Evolutionary conservation across 2,113 vertebrate genomes (phyloP), one percentile per base, ranked within the genome.

Genomic region (Pao palembangensis): DNA sequence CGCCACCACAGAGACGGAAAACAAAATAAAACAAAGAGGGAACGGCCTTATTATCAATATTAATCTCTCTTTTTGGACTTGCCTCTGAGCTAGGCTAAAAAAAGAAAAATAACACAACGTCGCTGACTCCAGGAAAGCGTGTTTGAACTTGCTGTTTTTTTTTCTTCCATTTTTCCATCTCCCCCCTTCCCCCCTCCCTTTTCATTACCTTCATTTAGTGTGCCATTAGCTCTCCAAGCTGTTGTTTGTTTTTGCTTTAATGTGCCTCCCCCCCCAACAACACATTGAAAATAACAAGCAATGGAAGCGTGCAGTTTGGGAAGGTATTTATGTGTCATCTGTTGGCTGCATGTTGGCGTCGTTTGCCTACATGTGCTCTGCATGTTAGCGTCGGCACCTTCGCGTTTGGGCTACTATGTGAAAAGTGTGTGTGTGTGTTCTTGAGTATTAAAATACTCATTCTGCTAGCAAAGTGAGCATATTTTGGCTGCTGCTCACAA

Each of bases 171-270:
- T 70, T 49, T 71, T 43, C 56, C 52, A 17, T 50, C 68, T 38
- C 49, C 55, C 49, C 16, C 49, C 57, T 64, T 48, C 49, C 16
- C 49, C 57, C 61, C 61, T 64, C 62, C 69, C 64, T 44, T 55
- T 67, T 80, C 76, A 58, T 70, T 67, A 76, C 69, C 75, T 78
- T 82, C 72, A 71, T 87, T 85, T 73, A 80, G 74, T 48, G 42
- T 82, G 73, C 74, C 81, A 84, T 87, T 87, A 85, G 77, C 79
- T 82, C 75, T 71, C 77, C 83, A 85, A 85, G 85, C 85, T 87
- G 85, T 85, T 87, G 83, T 87, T 87, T 87, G 80, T 83, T 84
- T 87, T 73, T 58, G 64, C 81, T 84, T 83, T 82, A 80, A 87
- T 83, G 78, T 82, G 61, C 18, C 80, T 79, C 79, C 76, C 72